Evolutionary conservation across 2,113 vertebrate genomes (phyloP).

Genomic region (Chaetodon auriga): DNA sequence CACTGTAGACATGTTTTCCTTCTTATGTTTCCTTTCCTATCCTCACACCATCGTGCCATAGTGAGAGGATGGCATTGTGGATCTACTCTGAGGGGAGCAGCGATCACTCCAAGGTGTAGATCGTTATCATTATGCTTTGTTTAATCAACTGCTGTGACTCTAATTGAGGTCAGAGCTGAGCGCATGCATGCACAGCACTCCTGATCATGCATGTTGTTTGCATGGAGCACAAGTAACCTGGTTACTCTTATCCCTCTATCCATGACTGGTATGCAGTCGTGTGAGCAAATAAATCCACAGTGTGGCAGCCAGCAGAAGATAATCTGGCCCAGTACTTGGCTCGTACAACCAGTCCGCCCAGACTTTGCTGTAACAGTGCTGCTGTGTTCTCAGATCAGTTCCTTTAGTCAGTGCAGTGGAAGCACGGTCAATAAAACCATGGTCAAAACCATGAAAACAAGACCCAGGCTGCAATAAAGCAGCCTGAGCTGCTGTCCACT

Average conservation of each 20-base stretch:
- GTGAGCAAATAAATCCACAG: neutral
- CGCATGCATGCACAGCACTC: too few relatives aligned
- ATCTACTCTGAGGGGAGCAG: too few relatives aligned
- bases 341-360: too few relatives aligned
- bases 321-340: neutral
- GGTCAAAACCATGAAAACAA: slow-evolving; percentile 4
- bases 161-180: neutral
- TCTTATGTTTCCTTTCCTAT: too few relatives aligned
- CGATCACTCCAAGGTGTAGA: neutral
- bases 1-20: neutral
- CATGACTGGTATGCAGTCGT: neutral
- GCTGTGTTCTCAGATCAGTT: neutral
- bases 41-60: neutral
- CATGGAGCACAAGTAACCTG: neutral
- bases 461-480: neutral
- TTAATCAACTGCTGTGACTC: neutral
- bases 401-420: neutral
- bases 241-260: neutral
- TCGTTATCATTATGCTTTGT: neutral
- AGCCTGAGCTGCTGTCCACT: neutral
- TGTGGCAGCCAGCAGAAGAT: neutral
- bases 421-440: neutral
- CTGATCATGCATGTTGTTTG: neutral
- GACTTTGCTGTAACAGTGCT: neutral
- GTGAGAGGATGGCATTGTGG: neutral